Percentiles rank a stretch among this genome's conserved stretches.
Conservation (phyloP, 1,140 invertebrate species). For the Lasaia peninsularis region DNA sequence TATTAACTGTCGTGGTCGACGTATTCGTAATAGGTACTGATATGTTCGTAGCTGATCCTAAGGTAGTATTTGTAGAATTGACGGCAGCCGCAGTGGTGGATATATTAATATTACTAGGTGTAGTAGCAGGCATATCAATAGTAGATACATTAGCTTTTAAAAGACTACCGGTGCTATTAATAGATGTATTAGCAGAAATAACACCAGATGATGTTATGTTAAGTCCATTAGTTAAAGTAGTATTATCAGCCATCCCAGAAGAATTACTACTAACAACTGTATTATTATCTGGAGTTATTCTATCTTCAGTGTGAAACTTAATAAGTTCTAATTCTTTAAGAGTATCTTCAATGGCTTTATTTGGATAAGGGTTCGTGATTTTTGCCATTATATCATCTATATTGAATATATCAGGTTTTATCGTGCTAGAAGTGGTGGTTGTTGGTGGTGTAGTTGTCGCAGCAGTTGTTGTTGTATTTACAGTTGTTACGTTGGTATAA, state of each 20-base stretch:
- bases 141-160: not conserved
- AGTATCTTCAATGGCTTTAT: not conserved
- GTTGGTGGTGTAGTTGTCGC: not conserved
- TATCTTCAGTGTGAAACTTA: not conserved
- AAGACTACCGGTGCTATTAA: not conserved
- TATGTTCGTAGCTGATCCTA: not conserved
- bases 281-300: not conserved
- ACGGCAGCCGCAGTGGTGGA: not conserved
- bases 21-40: not conserved
- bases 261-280: not conserved
- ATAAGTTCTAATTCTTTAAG: not conserved
- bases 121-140: not conserved
- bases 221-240: not conserved
- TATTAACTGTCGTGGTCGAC: conserved; percentile 18
- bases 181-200: not conserved
- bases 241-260: not conserved
- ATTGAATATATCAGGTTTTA: too few relatives aligned
- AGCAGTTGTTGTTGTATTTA: conserved; percentile 23
- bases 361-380: not conserved
- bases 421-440: not conserved
- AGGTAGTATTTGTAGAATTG: not conserved
- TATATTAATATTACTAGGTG: not conserved
- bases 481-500: conserved; percentile 26
- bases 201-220: not conserved
- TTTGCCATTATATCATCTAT: not conserved